Percentiles rank a stretch among this genome's conserved stretches.
phyloP scores from a whole-genome alignment of 1,140 invertebrate species.

The Nasonia vitripennis region DNA sequence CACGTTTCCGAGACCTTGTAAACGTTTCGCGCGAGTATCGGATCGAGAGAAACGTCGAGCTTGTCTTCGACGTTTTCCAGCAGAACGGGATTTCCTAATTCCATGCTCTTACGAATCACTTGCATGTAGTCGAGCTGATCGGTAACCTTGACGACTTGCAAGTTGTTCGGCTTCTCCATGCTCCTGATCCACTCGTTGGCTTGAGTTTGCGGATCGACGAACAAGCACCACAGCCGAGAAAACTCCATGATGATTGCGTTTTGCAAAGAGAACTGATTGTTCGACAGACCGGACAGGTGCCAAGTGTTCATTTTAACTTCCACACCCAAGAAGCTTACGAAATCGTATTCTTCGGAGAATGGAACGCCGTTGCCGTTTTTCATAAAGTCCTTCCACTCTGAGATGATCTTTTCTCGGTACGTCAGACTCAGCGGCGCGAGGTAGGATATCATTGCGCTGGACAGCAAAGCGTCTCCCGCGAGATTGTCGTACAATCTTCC shows the following conservation, averaged over 20 bases:
- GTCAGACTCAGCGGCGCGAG: conserved; percentile 78
- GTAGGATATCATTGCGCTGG: conserved; percentile 81
- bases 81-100: conserved; percentile 79
- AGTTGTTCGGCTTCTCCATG: conserved; percentile 79
- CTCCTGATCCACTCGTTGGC: conserved; percentile 83
- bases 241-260: conserved; percentile 81
- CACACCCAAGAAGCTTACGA: conserved; percentile 77
- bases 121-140: conserved; percentile 77
- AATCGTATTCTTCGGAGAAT: conserved; percentile 77
- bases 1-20: conserved; percentile 76
- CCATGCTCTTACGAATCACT: conserved; percentile 77
- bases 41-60: conserved; percentile 77
- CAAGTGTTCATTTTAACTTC: conserved; percentile 78
- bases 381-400: conserved; percentile 76
- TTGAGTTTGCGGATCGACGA: conserved; percentile 84
- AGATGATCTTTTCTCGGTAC: conserved; percentile 70
- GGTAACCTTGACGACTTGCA: conserved; percentile 77
- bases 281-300: conserved; percentile 80
- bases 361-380: conserved; percentile 77
- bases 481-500: conserved; percentile 78
- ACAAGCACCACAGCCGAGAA: conserved; percentile 79
- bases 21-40: conserved; percentile 78
- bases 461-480: conserved; percentile 80
- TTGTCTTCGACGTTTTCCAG: conserved; percentile 80
- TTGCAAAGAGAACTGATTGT: conserved; percentile 81